phyloP scores from a whole-genome alignment of 1,140 invertebrate species.

The Saccostrea echinata region DNA sequence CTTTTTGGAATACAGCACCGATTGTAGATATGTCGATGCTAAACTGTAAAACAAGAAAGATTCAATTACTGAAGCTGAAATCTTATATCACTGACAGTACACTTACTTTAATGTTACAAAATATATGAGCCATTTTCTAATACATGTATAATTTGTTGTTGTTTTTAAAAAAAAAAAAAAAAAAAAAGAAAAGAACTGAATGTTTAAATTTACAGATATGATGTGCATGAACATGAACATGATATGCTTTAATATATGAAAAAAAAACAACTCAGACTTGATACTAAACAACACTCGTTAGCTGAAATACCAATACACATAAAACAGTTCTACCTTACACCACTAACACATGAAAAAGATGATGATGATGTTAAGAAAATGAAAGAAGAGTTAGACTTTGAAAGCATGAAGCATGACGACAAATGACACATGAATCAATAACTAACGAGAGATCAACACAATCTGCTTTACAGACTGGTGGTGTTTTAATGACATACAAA shows the following conservation, averaged over 20 bases:
- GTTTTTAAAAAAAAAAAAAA: too few species aligned
- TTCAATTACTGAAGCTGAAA: neutral
- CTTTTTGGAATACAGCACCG: constrained; percentile 80
- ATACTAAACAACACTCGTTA: neutral
- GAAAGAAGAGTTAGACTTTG: neutral
- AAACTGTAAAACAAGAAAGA: constrained; percentile 65
- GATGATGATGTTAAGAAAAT: neutral
- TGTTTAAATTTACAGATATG: neutral
- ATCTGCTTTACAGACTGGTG: too few species aligned
- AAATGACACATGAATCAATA: neutral
- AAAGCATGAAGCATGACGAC: neutral
- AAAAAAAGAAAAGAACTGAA: neutral
- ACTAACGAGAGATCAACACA: too few species aligned
- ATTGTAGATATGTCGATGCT: constrained; percentile 77
- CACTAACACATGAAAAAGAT: neutral
- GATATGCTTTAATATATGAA: neutral
- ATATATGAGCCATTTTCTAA: neutral
- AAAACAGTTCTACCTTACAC: neutral
- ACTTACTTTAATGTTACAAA: neutral
- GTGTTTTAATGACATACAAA: too few species aligned
- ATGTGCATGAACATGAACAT: neutral
- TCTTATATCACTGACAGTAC: neutral
- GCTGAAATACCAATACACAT: neutral
- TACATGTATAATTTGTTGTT: neutral
- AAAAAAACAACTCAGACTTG: too few species aligned